Percentiles rank a stretch among this genome's conserved stretches.
Conservation (phyloP, 1,140 invertebrate species). For the fruit fly (Drosophila melanogaster) region Release_6_plus_ISO1_MT NT_033777.3:18081001-18081500, state of each 20-base stretch:
- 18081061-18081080: slow-evolving; percentile 23
- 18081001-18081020: slow-evolving; percentile 37
- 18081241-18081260: slow-evolving; percentile 73
- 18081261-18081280: slow-evolving; percentile 61
- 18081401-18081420: slow-evolving; percentile 72
- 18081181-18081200: slow-evolving; percentile 5
- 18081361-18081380: slow-evolving; percentile 63
- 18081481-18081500: slow-evolving; percentile 71
- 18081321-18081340: slow-evolving; percentile 58
- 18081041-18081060: slow-evolving; percentile 26
- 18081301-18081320: slow-evolving; percentile 65
- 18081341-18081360: slow-evolving; percentile 36
- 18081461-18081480: slow-evolving; percentile 58
- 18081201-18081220: slow-evolving; percentile 54
- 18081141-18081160: slow-evolving; percentile 40
- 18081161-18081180: slow-evolving; percentile 30
- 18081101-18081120: background rate
- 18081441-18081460: slow-evolving; percentile 66
- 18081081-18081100: background rate
- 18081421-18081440: slow-evolving; percentile 59
- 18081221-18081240: slow-evolving; percentile 71
- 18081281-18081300: slow-evolving; percentile 71
- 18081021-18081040: slow-evolving; percentile 6
- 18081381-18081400: slow-evolving; percentile 59
- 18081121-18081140: slow-evolving; percentile 37